Conservation (phyloP, 2,113 vertebrate species). For the Cervus canadensis region DNA sequence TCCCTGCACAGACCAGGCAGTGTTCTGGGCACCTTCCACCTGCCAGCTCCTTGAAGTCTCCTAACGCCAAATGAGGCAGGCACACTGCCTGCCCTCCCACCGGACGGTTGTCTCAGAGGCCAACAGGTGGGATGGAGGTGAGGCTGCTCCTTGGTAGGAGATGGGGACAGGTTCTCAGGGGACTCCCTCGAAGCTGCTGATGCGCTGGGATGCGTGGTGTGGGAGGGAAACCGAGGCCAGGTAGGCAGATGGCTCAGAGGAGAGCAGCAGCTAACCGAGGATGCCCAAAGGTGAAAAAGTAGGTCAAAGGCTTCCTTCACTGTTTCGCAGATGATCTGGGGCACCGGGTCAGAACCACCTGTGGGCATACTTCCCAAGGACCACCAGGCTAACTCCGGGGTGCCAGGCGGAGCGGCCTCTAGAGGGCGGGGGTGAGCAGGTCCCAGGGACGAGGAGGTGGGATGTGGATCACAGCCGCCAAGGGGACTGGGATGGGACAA, state of each 20-base stretch:
- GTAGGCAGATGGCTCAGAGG: background rate
- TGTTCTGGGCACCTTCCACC: background rate
- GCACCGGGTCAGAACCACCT: background rate
- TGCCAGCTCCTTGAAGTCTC: background rate
- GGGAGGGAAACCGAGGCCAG: background rate
- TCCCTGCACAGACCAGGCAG: background rate
- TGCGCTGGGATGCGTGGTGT: fast-evolving
- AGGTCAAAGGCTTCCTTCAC: background rate
- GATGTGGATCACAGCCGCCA: background rate
- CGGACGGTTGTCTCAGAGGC: background rate
- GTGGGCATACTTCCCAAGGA: background rate
- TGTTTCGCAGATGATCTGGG: background rate
- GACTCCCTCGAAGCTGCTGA: background rate
- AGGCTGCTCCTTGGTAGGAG: background rate
- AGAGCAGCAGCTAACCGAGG: background rate
- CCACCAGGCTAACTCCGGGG: background rate
- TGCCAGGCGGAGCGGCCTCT: fast-evolving
- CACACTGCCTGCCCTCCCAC: background rate
- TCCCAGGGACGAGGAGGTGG: background rate
- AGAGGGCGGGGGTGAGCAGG: background rate
- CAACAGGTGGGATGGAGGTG: background rate
- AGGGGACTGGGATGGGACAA: background rate
- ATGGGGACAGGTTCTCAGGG: background rate
- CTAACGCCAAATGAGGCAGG: background rate
- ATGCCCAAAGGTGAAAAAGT: background rate